These are phyloP conservation scores for Ellobius talpinus DNA, from an alignment of 2,113 vertebrate genomes.

Conservation along the genomic window DNA sequence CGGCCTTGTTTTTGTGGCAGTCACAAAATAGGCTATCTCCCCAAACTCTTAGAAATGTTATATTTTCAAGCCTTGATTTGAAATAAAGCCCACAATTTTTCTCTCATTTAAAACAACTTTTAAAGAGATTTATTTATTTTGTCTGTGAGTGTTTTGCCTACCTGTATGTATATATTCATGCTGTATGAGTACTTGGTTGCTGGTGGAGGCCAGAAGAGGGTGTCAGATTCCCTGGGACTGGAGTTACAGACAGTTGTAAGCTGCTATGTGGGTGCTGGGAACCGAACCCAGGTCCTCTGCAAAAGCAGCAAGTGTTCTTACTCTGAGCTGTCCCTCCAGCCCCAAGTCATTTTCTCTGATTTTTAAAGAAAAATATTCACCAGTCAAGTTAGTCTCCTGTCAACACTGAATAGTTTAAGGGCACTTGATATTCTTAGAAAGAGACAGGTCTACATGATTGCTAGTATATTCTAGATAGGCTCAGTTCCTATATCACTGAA, in stretches of 20 bases:
- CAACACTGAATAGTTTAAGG: neutral
- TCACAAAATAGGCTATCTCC: neutral
- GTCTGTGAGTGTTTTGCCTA: neutral
- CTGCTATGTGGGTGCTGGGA: no score
- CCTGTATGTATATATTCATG: neutral
- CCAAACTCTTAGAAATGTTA: neutral
- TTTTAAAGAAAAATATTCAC: slow-evolving; percentile 49
- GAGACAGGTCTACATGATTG: neutral
- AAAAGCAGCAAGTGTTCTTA: neutral
- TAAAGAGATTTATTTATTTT: neutral
- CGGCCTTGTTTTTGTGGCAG: neutral
- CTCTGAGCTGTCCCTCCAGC: neutral
- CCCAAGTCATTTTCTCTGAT: neutral
- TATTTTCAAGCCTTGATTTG: slow-evolving; percentile 41
- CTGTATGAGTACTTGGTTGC: neutral
- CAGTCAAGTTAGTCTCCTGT: neutral
- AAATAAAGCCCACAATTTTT: slow-evolving; percentile 53
- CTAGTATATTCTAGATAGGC: neutral
- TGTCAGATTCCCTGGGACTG: neutral
- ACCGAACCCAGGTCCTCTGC: no score
- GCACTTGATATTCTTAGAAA: slow-evolving; percentile 40
- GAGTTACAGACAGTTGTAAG: no score
- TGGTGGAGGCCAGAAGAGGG: neutral
- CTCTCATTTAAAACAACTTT: slow-evolving; percentile 36
- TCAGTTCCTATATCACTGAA: neutral